These are phyloP conservation scores for Drosophila austrosaltans DNA, from an alignment of 2,888 invertebrate genomes.

Conservation along the genomic window DNA sequence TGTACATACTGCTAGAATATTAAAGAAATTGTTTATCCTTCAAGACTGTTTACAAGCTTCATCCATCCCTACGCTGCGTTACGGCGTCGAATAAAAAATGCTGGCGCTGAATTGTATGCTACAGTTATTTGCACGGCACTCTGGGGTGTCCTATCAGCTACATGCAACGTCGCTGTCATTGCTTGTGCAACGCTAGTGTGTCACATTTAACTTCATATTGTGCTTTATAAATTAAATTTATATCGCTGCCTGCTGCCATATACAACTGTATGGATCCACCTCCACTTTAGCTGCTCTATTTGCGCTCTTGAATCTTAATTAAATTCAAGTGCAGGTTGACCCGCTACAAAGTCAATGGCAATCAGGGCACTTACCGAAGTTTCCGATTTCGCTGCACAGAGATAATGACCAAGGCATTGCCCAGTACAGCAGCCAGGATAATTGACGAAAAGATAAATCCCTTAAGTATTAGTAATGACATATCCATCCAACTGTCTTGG, in stretches of 20 bases:
- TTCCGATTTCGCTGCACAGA: conserved; percentile 84
- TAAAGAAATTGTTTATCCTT: conserved; percentile 4
- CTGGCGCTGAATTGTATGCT: conserved; percentile 44
- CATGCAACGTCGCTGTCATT: conserved; percentile 33
- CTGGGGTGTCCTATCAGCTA: conserved; percentile 42
- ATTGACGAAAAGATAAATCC: conserved; percentile 92
- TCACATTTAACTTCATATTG: conserved; percentile 60
- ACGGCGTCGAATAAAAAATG: conserved; percentile 30
- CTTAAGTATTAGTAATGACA: conserved; percentile 88
- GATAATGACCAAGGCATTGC: conserved; percentile 92
- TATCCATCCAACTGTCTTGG: conserved; percentile 84
- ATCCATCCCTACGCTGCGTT: conserved; percentile 25
- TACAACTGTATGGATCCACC: not conserved
- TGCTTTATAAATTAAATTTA: conserved; percentile 66
- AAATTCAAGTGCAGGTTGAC: conserved; percentile 22
- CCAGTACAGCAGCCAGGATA: conserved; percentile 94
- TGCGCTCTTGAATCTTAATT: conserved; percentile 24
- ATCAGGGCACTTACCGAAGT: conserved; percentile 80
- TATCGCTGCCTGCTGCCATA: conserved; percentile 12
- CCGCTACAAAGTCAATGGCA: not conserved
- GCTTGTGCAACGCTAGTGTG: conserved; percentile 42
- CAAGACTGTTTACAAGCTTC: conserved; percentile 4
- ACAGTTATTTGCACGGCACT: conserved; percentile 52
- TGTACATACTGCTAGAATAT: conserved; percentile 2
- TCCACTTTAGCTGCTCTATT: conserved; percentile 2